These are phyloP conservation scores for Crepidodera aurea DNA, from an alignment of 2,888 invertebrate genomes.

Conservation along the genomic window DNA sequence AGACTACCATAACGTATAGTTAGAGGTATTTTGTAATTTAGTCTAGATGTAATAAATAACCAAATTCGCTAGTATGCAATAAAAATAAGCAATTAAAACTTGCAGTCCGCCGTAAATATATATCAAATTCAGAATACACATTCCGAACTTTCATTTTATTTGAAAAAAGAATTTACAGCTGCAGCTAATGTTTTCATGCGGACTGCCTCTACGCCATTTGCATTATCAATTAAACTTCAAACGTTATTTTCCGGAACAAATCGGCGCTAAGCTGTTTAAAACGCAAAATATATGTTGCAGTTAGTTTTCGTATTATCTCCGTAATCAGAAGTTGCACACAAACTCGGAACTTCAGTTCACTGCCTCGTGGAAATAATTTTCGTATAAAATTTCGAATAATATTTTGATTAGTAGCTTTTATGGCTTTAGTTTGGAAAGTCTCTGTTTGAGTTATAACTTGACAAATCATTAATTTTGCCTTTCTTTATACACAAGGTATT, in stretches of 20 bases:
- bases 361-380: background rate
- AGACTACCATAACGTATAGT: background rate
- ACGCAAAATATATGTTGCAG: constrained; percentile 20
- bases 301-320: constrained; percentile 19
- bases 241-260: constrained; percentile 20
- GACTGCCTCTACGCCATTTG: constrained; percentile 13
- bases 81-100: constrained; percentile 30
- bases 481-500: no score
- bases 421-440: background rate
- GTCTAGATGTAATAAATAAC: constrained; percentile 17
- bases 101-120: constrained; percentile 14
- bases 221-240: constrained; percentile 21
- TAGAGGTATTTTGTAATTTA: constrained; percentile 24
- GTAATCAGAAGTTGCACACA: constrained; percentile 18
- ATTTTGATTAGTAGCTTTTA: constrained; percentile 4
- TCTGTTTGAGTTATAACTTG: background rate
- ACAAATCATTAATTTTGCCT: background rate
- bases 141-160: constrained; percentile 19
- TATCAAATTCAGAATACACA: constrained; percentile 19
- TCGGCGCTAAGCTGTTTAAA: constrained; percentile 17
- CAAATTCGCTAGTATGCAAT: constrained; percentile 20
- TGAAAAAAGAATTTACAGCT: constrained; percentile 14
- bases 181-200: constrained; percentile 16
- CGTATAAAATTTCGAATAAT: constrained; percentile 1
- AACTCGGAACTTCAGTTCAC: constrained; percentile 4